Evolutionary conservation across 2,113 vertebrate genomes (phyloP).

Genomic region (Sitta europaea): DNA sequence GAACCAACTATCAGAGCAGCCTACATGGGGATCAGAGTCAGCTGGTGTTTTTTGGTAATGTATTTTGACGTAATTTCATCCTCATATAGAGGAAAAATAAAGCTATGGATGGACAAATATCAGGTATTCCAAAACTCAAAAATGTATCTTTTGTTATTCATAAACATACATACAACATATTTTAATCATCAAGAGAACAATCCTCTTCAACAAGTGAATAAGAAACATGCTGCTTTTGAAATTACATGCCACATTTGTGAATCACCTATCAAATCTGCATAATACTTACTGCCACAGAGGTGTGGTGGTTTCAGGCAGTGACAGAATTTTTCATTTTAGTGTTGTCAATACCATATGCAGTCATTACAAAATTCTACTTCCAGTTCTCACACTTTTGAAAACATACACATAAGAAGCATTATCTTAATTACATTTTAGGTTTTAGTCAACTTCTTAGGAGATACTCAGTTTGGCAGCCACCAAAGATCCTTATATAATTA

Average conservation of each 20-base stretch:
- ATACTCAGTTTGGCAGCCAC: not conserved
- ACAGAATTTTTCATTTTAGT: not conserved
- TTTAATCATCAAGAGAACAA: not conserved
- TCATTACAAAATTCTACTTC: not conserved
- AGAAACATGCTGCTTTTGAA: not conserved
- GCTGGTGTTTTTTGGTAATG: not conserved
- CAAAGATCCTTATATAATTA: not conserved
- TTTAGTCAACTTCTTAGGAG: not conserved
- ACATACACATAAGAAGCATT: not conserved
- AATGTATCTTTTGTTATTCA: not conserved
- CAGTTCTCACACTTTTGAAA: slow-evolving; percentile 4
- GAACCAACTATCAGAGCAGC: not conserved
- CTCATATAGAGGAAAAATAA: not conserved
- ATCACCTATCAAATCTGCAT: not conserved
- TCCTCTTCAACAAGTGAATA: not conserved
- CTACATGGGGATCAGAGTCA: not conserved
- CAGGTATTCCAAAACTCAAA: not conserved
- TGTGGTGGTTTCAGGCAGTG: not conserved
- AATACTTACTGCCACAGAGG: not conserved
- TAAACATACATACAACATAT: not conserved
- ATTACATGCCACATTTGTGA: not conserved
- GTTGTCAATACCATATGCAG: not conserved
- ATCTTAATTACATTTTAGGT: not conserved
- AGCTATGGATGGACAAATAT: not conserved
- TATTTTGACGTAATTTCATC: not conserved